phyloP scores from a whole-genome alignment of 1,140 invertebrate genomes.

The Heliconius melpomene region DNA sequence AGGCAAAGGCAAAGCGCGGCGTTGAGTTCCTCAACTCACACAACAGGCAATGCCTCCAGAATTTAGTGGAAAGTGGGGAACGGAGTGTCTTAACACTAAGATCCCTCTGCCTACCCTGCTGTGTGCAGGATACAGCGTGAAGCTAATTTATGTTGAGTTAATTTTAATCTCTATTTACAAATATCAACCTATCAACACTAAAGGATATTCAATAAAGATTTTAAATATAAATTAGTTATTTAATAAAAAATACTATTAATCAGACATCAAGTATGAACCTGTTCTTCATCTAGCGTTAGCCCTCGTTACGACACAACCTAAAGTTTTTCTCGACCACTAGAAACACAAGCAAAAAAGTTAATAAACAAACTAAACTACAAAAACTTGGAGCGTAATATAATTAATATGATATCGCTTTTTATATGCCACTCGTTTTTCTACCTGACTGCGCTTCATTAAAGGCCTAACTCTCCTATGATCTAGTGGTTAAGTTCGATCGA shows the following conservation, averaged over 20 bases:
- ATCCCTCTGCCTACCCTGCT: too few relatives aligned
- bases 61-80: too few relatives aligned
- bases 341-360: constrained; percentile 25
- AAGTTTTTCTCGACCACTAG: constrained; percentile 1
- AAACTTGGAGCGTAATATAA: constrained; percentile 22
- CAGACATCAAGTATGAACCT: constrained; percentile 1
- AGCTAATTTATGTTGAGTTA: too few relatives aligned
- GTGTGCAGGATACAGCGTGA: too few relatives aligned
- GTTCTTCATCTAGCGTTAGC: background rate
- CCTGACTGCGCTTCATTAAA: background rate
- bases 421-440: constrained; percentile 5
- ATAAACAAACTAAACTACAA: constrained; percentile 24
- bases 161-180: background rate
- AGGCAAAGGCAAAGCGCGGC: too few relatives aligned
- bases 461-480: background rate
- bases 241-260: constrained; percentile 20
- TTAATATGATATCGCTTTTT: constrained; percentile 29
- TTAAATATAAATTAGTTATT: background rate
- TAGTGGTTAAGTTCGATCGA: background rate
- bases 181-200: background rate
- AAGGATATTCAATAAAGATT: background rate
- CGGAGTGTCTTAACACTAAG: too few relatives aligned
- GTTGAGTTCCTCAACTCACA: too few relatives aligned
- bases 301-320: constrained; percentile 20
- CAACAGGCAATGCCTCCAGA: too few relatives aligned